Percentiles rank a stretch among this genome's conserved stretches.
Conservation (phyloP, 2,888 invertebrate genomes). For the Megalurothrips usitatus region DNA sequence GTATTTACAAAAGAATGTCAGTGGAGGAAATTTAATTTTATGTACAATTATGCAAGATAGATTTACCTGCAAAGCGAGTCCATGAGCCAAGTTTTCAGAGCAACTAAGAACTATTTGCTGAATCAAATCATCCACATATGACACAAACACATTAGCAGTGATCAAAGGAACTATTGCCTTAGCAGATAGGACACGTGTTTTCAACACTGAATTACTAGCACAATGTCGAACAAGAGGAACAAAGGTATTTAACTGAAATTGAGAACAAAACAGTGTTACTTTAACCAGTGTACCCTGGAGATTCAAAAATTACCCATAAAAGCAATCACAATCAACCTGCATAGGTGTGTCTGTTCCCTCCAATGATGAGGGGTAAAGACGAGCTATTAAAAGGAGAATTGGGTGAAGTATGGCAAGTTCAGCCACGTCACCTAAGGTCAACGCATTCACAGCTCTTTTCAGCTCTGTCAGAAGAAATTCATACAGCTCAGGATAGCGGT, state of each 20-base stretch:
- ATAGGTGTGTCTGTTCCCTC: constrained; percentile 65
- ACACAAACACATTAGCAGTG: constrained; percentile 44
- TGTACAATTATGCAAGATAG: constrained; percentile 22
- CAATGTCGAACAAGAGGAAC: constrained; percentile 61
- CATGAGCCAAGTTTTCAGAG: constrained; percentile 60
- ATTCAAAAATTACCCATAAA: background rate
- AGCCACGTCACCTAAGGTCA: constrained; percentile 30
- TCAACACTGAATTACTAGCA: constrained; percentile 60
- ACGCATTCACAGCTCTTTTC: constrained; percentile 36
- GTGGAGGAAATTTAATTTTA: background rate
- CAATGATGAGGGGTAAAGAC: constrained; percentile 69
- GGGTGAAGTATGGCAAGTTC: constrained; percentile 57
- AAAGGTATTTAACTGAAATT: constrained; percentile 57
- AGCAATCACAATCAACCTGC: constrained; percentile 50
- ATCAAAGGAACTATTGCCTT: constrained; percentile 62
- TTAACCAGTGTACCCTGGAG: constrained; percentile 6
- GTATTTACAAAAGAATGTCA: background rate
- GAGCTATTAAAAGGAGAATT: constrained; percentile 67
- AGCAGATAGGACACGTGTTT: constrained; percentile 69
- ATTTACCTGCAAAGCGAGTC: constrained; percentile 59
- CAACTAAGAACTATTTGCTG: constrained; percentile 41
- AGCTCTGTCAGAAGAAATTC: constrained; percentile 54
- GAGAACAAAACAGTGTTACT: constrained; percentile 33
- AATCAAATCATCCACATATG: constrained; percentile 44
- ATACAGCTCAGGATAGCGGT: constrained; percentile 60